These are phyloP conservation scores for Tromatobia lineatoria DNA, from an alignment of 2,888 invertebrate genomes.

Conservation along the genomic window DNA sequence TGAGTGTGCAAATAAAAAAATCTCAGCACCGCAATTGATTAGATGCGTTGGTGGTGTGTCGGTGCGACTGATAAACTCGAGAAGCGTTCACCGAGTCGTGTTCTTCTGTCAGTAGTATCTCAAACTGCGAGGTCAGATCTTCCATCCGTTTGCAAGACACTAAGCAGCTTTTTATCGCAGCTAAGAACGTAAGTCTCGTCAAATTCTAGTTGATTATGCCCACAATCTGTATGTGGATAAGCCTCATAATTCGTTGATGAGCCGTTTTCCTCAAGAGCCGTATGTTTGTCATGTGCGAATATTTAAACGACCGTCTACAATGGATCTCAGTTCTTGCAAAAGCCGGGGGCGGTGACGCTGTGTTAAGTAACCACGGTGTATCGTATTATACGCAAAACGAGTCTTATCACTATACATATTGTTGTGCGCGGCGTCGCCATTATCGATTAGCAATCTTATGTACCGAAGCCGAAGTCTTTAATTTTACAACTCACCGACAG, in stretches of 20 bases:
- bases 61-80: slow-evolving; percentile 43
- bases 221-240: not conserved
- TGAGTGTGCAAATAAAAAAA: slow-evolving; percentile 14
- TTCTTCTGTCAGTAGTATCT: slow-evolving; percentile 29
- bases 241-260: not conserved
- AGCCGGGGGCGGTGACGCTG: not conserved
- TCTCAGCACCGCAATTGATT: slow-evolving; percentile 58
- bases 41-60: slow-evolving; percentile 55
- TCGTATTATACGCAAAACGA: not conserved
- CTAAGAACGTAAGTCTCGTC: slow-evolving; percentile 5
- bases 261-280: not conserved
- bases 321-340: not conserved
- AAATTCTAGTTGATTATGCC: not conserved
- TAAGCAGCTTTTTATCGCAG: not conserved
- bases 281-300: not conserved
- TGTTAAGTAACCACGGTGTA: not conserved
- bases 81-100: slow-evolving; percentile 20
- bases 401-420: not conserved
- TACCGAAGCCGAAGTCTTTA: not conserved
- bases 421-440: not conserved
- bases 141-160: slow-evolving; percentile 17
- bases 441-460: not conserved
- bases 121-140: slow-evolving; percentile 49
- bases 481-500: not conserved
- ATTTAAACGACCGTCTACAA: too few relatives aligned